A percentile compares a stretch with the other conserved stretches of the same genome.
Evolutionary conservation across 2,888 invertebrate species (phyloP).

Genomic region (Halictus ligatus): DNA sequence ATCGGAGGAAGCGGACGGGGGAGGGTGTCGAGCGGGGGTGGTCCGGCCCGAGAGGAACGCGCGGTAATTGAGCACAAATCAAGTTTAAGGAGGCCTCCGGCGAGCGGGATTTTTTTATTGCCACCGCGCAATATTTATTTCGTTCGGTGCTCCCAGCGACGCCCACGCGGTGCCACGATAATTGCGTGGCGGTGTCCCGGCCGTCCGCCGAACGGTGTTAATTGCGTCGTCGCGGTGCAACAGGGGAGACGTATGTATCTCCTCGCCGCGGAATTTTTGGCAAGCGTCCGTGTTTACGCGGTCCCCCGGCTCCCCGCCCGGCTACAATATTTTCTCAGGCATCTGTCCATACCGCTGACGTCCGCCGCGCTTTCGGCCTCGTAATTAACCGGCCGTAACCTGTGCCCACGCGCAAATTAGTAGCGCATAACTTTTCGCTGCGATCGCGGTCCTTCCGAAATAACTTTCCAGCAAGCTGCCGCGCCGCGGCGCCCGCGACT

Average conservation of each 20-base stretch:
- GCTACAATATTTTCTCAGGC: slow-evolving; percentile 56
- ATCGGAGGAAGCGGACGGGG: slow-evolving; percentile 42
- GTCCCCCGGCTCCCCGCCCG: not conserved
- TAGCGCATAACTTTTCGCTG: slow-evolving; percentile 56
- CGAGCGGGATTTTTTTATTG: slow-evolving; percentile 42
- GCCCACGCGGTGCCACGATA: slow-evolving; percentile 64
- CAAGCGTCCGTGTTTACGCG: slow-evolving; percentile 53
- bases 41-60: slow-evolving; percentile 59
- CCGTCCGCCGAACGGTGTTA: slow-evolving; percentile 63
- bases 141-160: slow-evolving; percentile 47
- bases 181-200: slow-evolving; percentile 49
- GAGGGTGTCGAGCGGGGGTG: slow-evolving; percentile 6
- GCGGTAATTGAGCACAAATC: slow-evolving; percentile 84
- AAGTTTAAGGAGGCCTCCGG: slow-evolving; percentile 81
- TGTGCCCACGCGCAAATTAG: slow-evolving; percentile 58
- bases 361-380: slow-evolving; percentile 36
- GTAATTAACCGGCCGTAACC: slow-evolving; percentile 61
- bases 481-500: not conserved
- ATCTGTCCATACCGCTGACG: slow-evolving; percentile 54
- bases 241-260: slow-evolving; percentile 40
- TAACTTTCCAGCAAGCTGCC: slow-evolving; percentile 20
- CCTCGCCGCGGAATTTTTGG: slow-evolving; percentile 61
- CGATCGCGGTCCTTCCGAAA: slow-evolving; percentile 38
- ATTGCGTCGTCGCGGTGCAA: slow-evolving; percentile 64
- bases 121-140: slow-evolving; percentile 61